These are phyloP conservation scores for Atrichornis clamosus DNA, from an alignment of 2,113 vertebrate genomes.

Conservation along the genomic window DNA sequence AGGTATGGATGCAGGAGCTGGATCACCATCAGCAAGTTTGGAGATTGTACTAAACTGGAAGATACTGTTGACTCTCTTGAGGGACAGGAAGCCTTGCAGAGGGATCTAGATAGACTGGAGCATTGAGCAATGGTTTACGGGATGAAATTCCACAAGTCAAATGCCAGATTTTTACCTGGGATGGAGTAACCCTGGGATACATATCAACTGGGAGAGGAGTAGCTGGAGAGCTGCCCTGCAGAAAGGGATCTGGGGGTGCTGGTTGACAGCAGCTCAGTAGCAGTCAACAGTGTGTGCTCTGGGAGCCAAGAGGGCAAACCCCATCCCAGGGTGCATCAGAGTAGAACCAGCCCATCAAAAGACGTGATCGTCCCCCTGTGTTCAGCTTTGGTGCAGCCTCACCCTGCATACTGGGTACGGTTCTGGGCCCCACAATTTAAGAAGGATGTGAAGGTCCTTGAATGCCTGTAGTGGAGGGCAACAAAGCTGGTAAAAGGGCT, in stretches of 20 bases:
- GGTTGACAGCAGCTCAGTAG: no score
- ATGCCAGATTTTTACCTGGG: neutral
- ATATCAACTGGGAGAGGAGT: no score
- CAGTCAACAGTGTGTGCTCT: no score
- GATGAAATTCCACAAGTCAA: neutral
- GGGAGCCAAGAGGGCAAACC: no score
- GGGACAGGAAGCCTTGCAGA: neutral
- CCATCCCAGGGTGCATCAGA: no score
- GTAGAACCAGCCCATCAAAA: no score
- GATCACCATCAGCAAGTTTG: neutral
- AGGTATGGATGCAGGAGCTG: neutral
- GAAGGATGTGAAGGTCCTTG: neutral
- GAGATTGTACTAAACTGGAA: neutral
- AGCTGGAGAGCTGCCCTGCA: no score
- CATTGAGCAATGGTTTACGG: neutral
- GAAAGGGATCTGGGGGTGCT: no score
- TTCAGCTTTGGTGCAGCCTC: no score
- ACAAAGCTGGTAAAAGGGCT: neutral
- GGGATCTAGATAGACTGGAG: neutral
- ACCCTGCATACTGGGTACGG: neutral
- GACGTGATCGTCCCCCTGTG: no score
- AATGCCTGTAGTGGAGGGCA: neutral
- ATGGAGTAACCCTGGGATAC: neutral
- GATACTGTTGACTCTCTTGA: neutral
- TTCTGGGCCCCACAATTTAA: neutral